Conservation (phyloP, 2,113 vertebrate species). For the Sus scrofa region DNA sequence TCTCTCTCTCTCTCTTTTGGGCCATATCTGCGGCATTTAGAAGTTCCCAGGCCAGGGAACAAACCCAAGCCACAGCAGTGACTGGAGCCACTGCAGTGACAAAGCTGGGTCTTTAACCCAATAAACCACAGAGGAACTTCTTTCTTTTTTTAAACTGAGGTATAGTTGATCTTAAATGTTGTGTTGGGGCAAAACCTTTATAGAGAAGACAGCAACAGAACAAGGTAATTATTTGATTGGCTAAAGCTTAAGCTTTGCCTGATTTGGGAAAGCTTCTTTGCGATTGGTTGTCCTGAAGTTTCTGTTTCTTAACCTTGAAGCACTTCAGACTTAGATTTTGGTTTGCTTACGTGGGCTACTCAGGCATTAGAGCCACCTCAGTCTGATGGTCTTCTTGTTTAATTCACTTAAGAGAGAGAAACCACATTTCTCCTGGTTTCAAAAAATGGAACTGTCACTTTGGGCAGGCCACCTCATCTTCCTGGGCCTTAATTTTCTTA, state of each 20-base stretch:
- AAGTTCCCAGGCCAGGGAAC: too few relatives aligned
- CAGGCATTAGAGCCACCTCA: background rate
- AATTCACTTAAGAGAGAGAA: background rate
- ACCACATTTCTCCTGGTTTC: background rate
- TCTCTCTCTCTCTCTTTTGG: too few relatives aligned
- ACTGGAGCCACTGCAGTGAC: too few relatives aligned
- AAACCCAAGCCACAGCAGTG: too few relatives aligned
- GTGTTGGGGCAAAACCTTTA: background rate
- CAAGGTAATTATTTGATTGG: background rate
- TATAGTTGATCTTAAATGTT: too few relatives aligned
- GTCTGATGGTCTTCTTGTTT: background rate
- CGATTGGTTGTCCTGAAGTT: too few relatives aligned
- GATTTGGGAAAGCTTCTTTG: background rate
- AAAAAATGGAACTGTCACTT: background rate
- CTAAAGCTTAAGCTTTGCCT: background rate
- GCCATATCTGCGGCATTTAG: too few relatives aligned
- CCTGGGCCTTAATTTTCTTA: too few relatives aligned
- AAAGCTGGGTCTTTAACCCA: too few relatives aligned
- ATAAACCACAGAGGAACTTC: too few relatives aligned
- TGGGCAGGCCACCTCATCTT: background rate
- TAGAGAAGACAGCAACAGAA: background rate
- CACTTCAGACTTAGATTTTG: background rate
- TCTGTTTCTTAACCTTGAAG: too few relatives aligned
- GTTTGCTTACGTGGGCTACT: background rate
- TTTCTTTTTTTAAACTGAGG: too few relatives aligned